Evolutionary conservation across 2,797 vertebrate species (phyloP), one percentile per base, ranked within the genome.

Genomic region (Nasua narica): DNA sequence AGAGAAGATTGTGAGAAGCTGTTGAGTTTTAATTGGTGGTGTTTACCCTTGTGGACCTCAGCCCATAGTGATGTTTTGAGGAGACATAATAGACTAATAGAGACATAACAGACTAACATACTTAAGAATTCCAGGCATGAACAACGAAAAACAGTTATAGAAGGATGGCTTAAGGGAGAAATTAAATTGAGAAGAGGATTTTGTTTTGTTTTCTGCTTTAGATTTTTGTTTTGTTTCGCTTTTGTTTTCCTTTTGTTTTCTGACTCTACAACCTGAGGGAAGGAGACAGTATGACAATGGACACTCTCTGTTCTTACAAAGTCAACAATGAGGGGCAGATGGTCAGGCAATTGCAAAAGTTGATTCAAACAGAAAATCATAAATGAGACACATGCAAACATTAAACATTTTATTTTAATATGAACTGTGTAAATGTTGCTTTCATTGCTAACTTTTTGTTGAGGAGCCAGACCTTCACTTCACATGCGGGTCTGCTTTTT

Each of bases 261-360:
- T 56, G 85, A 62, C 32, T 69, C 6, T 13, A 5, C 16, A 69
- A 1, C 32, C 32, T 46, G 9, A 78, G 54, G 8, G 8, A 46
- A 83, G 48, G 69, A 35, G 32, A 86, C 0, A 2, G 2, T 16
- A 23, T 2, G 14, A 67, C 19, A 25, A 6, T 5, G 25, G 62
- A 87, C 3, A 7, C 2, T 5, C 29, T 60, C 1, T 4, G 0
- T 81, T 43, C 11, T 52, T 23, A 12, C 10, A n/a, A n/a, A 62
- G 19, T 72, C 76, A 92, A 14, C 3, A 8, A 13, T 62, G 19
- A 19, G 78, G n/a, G n/a, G 25, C 43, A 37, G 89, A n/a, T 40
- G 50, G 19, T 2, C 52, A 19, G 15, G 65, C 14, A 23, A 3
- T 8, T 27, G 40, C 13, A 62, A 90, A 67, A 84, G 16, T 14